Evolutionary conservation across 2,113 vertebrate species (phyloP).

Genomic region (Callionymus lyra): DNA sequence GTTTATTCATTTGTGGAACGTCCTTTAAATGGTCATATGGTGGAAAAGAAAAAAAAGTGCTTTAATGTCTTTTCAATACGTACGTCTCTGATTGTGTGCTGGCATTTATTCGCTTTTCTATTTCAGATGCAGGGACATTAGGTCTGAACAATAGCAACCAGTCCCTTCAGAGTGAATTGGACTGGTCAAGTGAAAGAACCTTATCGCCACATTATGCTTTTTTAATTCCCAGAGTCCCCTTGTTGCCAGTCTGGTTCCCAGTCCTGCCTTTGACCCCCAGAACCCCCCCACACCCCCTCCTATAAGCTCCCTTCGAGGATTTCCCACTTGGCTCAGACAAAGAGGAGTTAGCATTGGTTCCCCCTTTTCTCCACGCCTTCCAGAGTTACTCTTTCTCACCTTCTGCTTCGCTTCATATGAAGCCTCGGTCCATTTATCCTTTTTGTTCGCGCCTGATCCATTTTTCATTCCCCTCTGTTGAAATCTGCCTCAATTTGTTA

Average conservation of each 20-base stretch:
- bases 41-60: slow-evolving; percentile 13
- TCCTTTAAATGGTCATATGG: slow-evolving; percentile 44
- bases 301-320: slow-evolving; percentile 18
- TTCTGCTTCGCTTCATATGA: slow-evolving; percentile 26
- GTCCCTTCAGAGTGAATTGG: slow-evolving; percentile 45
- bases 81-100: slow-evolving; percentile 20
- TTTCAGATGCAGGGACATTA: slow-evolving; percentile 32
- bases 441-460: too few relatives aligned
- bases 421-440: slow-evolving; percentile 8
- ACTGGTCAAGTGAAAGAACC: slow-evolving; percentile 56
- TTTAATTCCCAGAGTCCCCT: slow-evolving; percentile 26
- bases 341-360: slow-evolving; percentile 42
- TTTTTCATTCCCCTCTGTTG: too few relatives aligned
- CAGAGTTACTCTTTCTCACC: slow-evolving; percentile 40
- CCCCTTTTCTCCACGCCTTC: slow-evolving; percentile 42
- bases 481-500: too few relatives aligned
- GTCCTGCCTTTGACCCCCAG: slow-evolving; percentile 21
- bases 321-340: slow-evolving; percentile 47
- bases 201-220: slow-evolving; percentile 55
- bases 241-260: slow-evolving; percentile 8
- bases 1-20: slow-evolving; percentile 39
- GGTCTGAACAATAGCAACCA: slow-evolving; percentile 45
- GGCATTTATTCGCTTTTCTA: slow-evolving; percentile 32
- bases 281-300: too few relatives aligned
- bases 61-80: slow-evolving; percentile 19